Evolutionary conservation across 1,140 invertebrate species (phyloP), one percentile per base, ranked within the genome.

Genomic region (Dolichoris vasculosae): DNA sequence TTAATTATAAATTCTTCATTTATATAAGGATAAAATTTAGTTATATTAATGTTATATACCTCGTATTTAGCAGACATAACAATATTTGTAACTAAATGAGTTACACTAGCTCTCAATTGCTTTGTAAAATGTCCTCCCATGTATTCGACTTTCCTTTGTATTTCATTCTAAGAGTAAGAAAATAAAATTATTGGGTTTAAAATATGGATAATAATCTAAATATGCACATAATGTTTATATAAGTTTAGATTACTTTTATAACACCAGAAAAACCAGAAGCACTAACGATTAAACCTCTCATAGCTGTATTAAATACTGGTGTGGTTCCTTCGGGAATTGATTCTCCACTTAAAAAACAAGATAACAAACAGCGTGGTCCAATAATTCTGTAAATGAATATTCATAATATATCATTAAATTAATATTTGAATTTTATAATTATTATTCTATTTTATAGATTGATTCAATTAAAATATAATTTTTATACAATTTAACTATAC

Each of bases 91-190:
- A 98, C 94, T 35, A 99, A 94, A 94, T 98, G 97, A 26, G 97
- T 98, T 6, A 96, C 95, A 85, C 95, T 94, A 80, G 94, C 94
- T 48, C 96, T 95, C 55, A 98, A 94, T 79, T 95, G 94, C 86
- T 95, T 95, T 23, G 94, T 95, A 88, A 96, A 97, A 23, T 95
- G 93, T 8, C 97, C 98, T 82, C 96, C 97, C 97, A 98, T 98
- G 90, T 95, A 96, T 88, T 96, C 94, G 0, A 98, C 95, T 89
- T 95, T 95, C 38, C 94, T 93, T 89, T 95, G 95, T 8, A 98
- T 92, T 48, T 95, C 92, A 87, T 95, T 94, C 95, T 97, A 88
- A 43, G 89, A 88, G 83, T 82, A 85, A 80, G 23, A 63, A 35
- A 59, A 78, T 83, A 63, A 46, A 69, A 9, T 79, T 23, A 30